phyloP scores from a whole-genome alignment of 2,888 invertebrate species.

The Pseudanteris insignis region DNA sequence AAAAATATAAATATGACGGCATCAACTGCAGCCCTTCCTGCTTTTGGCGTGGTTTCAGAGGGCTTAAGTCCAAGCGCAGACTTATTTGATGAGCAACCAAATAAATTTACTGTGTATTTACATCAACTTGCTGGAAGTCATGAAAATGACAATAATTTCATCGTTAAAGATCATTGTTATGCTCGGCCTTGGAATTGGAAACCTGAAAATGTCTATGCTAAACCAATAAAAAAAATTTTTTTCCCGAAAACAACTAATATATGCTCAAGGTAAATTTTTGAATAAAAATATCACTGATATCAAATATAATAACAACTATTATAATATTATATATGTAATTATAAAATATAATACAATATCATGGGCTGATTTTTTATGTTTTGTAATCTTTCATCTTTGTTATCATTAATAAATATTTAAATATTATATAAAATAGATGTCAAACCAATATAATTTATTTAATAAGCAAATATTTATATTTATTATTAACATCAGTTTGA shows the following conservation, averaged over 20 bases:
- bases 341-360: too few relatives aligned
- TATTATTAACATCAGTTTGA: too few relatives aligned
- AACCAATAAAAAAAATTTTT: constrained; percentile 70
- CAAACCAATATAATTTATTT: too few relatives aligned
- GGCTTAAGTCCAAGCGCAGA: constrained; percentile 64
- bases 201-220: constrained; percentile 72
- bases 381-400: too few relatives aligned
- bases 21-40: not conserved
- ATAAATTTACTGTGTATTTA: constrained; percentile 64
- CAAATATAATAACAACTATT: too few relatives aligned
- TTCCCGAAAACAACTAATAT: constrained; percentile 53
- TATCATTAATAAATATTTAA: too few relatives aligned
- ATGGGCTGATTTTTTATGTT: too few relatives aligned
- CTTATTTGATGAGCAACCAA: constrained; percentile 68
- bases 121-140: constrained; percentile 59
- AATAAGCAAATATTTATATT: too few relatives aligned
- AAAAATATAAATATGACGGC: too few relatives aligned
- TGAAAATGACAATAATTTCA: constrained; percentile 63
- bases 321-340: too few relatives aligned
- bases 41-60: constrained; percentile 39
- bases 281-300: too few relatives aligned
- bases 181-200: constrained; percentile 76
- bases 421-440: too few relatives aligned
- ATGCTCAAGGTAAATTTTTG: constrained; percentile 18
- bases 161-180: constrained; percentile 78